Percentiles rank a stretch among this genome's conserved stretches.
phyloP scores from a whole-genome alignment of 2,888 invertebrate genomes.

The Operophtera brumata region DNA sequence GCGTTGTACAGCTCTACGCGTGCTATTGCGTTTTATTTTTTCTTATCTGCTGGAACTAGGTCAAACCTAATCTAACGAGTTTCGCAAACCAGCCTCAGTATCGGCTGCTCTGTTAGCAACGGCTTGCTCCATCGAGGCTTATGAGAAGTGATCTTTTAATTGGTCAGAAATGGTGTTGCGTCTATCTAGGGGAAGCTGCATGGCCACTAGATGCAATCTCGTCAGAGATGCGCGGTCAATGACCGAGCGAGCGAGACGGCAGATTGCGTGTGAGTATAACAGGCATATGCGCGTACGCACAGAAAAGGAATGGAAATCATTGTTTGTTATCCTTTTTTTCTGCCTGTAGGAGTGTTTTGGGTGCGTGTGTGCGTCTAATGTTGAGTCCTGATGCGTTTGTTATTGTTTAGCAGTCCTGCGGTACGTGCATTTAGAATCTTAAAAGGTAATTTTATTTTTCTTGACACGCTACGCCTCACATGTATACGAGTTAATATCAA shows the following conservation, averaged over 20 bases:
- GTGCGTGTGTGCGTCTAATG: conserved; percentile 56
- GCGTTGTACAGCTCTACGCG: conserved; percentile 31
- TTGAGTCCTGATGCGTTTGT: conserved; percentile 55
- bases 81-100: conserved; percentile 42
- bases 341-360: conserved; percentile 36
- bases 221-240: conserved; percentile 75
- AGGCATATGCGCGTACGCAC: conserved; percentile 75
- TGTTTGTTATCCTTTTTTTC: conserved; percentile 68
- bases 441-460: conserved; percentile 42
- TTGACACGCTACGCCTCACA: conserved; percentile 36
- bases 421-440: conserved; percentile 51
- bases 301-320: conserved; percentile 77
- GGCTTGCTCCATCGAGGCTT: conserved; percentile 29
- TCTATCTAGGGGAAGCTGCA: conserved; percentile 76
- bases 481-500: conserved; percentile 33
- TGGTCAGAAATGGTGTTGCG: conserved; percentile 68
- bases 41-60: conserved; percentile 66
- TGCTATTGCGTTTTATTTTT: conserved; percentile 58
- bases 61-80: conserved; percentile 59
- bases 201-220: conserved; percentile 78
- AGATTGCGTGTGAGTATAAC: conserved; percentile 56
- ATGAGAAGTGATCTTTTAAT: conserved; percentile 68
- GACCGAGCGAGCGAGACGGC: conserved; percentile 66
- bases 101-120: conserved; percentile 28
- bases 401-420: conserved; percentile 52